Percentiles rank a stretch among this genome's conserved stretches.
Conservation (phyloP, 2,113 vertebrate species). For the Gavia stellata region DNA sequence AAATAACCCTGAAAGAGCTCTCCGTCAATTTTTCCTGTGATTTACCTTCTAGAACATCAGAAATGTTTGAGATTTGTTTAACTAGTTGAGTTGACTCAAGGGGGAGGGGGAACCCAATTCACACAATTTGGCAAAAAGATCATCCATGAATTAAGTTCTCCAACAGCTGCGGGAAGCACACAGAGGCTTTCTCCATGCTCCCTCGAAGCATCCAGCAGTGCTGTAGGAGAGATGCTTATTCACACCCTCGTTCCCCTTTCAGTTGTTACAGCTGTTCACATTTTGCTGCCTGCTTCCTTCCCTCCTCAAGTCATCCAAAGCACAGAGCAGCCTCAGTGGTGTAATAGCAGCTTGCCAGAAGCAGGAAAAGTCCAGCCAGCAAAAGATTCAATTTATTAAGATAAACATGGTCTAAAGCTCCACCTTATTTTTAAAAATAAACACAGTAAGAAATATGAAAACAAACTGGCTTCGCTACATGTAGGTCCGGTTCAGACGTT, state of each 20-base stretch:
- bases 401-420: conserved; percentile 43
- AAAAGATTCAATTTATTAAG: conserved; percentile 10
- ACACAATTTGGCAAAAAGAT: background rate
- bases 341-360: conserved; percentile 6
- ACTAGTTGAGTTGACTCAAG: background rate
- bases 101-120: background rate
- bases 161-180: background rate
- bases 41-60: background rate
- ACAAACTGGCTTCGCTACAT: background rate
- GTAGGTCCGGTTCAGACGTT: conserved; percentile 4
- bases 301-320: conserved; percentile 33
- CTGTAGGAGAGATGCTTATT: background rate
- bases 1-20: background rate
- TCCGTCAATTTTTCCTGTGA: background rate
- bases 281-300: background rate
- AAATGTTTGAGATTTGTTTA: background rate
- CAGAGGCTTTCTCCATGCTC: background rate
- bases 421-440: conserved; percentile 46
- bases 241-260: background rate
- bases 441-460: background rate
- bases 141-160: background rate
- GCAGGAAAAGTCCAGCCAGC: conserved; percentile 9
- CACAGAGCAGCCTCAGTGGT: background rate
- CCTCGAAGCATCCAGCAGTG: background rate
- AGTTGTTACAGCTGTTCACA: background rate